These are phyloP conservation scores for Marisa cornuarietis DNA, from an alignment of 1,140 invertebrate species.

Conservation along the genomic window DNA sequence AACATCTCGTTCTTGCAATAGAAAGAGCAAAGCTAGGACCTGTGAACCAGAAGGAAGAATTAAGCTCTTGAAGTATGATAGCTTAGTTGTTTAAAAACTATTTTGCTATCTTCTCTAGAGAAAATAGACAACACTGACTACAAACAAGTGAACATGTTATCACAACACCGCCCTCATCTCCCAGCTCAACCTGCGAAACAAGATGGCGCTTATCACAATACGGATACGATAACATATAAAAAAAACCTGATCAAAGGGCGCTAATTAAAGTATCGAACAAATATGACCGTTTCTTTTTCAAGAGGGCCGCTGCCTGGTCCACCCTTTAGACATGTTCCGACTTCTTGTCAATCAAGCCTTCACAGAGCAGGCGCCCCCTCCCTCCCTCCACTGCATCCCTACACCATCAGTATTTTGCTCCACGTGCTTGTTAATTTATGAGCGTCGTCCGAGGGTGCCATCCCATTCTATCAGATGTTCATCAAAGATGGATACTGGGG, in stretches of 20 bases:
- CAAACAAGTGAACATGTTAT: background rate
- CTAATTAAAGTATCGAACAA: slow-evolving; percentile 12
- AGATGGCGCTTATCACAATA: background rate
- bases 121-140: background rate
- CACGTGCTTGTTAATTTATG: no score
- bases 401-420: no score
- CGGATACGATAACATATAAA: slow-evolving; percentile 2
- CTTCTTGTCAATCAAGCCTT: background rate
- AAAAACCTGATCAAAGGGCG: slow-evolving; percentile 9
- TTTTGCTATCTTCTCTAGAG: background rate
- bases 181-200: background rate
- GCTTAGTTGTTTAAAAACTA: no score
- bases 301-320: background rate
- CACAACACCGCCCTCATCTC: background rate
- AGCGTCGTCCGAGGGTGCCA: no score
- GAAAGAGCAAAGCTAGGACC: no score
- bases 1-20: no score
- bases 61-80: no score
- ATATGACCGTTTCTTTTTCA: slow-evolving; percentile 10
- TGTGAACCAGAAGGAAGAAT: no score
- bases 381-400: background rate
- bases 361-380: background rate
- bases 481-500: no score
- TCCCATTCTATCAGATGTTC: no score
- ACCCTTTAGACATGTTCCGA: background rate